A percentile compares a stretch with the other conserved stretches of the same genome.
Conservation (phyloP, 2,888 invertebrate genomes). For the Coenonympha arcania region DNA sequence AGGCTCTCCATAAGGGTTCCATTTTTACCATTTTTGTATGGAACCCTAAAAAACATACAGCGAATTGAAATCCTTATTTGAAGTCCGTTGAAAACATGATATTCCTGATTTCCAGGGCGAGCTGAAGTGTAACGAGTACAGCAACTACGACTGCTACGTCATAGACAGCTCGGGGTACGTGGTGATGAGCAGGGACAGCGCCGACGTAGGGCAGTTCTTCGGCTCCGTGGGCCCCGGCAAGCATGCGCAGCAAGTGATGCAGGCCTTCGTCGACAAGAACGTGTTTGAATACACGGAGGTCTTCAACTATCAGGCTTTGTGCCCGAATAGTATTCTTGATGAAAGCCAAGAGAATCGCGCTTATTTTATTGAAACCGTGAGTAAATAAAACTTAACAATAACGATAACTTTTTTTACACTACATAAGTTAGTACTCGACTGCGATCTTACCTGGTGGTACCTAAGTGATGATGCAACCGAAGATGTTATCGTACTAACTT, state of each 20-base stretch:
- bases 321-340: conserved; percentile 54
- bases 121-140: conserved; percentile 63
- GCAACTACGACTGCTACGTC: conserved; percentile 84
- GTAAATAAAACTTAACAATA: too few species aligned
- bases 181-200: conserved; percentile 78
- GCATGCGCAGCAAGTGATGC: conserved; percentile 81
- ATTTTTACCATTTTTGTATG: too few species aligned
- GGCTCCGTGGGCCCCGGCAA: conserved; percentile 75
- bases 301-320: conserved; percentile 90
- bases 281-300: conserved; percentile 84
- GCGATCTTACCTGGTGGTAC: too few species aligned
- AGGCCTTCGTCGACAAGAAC: conserved; percentile 79
- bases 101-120: too few species aligned
- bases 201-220: conserved; percentile 87
- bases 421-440: too few species aligned
- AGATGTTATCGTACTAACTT: too few species aligned
- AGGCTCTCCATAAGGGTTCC: too few species aligned
- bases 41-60: too few species aligned
- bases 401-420: too few species aligned
- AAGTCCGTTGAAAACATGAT: too few species aligned
- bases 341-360: conserved; percentile 34
- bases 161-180: conserved; percentile 94
- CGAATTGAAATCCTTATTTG: too few species aligned
- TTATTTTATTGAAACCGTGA: conserved; percentile 50
- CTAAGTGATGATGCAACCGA: too few species aligned